phyloP scores from a whole-genome alignment of 2,113 vertebrate species.

The Phodopus roborovskii region DNA sequence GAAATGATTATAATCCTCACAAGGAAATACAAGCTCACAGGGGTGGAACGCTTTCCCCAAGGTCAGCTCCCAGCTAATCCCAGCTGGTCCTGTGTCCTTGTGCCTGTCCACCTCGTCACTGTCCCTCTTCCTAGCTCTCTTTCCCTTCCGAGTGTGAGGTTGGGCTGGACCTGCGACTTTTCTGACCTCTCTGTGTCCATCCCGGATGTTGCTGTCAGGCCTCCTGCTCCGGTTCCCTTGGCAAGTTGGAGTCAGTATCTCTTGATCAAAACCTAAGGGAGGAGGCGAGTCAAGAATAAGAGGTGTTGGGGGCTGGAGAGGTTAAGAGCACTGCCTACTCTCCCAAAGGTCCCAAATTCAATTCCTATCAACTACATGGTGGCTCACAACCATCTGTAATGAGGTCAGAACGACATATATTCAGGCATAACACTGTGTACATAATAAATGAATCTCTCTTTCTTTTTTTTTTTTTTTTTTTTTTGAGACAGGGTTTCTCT shows the following conservation, averaged over 20 bases:
- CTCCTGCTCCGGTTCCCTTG: not conserved
- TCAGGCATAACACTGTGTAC: no score
- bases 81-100: not conserved
- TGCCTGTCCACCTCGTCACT: not conserved
- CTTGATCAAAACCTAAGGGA: not conserved
- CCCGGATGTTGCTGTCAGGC: not conserved
- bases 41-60: not conserved
- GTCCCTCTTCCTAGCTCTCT: not conserved
- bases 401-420: no score
- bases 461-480: no score
- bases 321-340: no score
- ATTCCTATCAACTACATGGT: no score
- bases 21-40: not conserved
- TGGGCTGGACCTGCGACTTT: not conserved
- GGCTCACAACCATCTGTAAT: no score
- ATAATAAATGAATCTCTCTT: no score
- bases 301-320: not conserved
- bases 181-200: not conserved
- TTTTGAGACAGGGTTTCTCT: no score
- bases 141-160: not conserved
- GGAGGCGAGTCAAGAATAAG: not conserved
- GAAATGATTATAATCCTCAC: not conserved
- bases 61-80: not conserved
- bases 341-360: no score
- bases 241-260: conserved; percentile 18